phyloP scores from a whole-genome alignment of 2,113 vertebrate species.

The Myotis brandtii region DNA sequence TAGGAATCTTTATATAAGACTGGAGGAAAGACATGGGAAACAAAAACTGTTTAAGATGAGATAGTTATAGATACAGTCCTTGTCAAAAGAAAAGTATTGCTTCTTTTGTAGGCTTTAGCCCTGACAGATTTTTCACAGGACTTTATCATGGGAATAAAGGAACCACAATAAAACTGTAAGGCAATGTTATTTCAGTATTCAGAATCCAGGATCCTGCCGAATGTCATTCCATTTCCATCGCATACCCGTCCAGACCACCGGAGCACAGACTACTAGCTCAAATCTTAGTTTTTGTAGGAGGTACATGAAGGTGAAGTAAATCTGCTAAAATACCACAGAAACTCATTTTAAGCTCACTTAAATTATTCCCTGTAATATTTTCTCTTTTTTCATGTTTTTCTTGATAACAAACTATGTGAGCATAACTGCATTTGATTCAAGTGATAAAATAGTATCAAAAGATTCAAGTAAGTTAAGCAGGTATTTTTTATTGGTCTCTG shows the following conservation, averaged over 20 bases:
- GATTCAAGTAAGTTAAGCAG: background rate
- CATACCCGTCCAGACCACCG: background rate
- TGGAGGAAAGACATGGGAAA: background rate
- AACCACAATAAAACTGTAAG: background rate
- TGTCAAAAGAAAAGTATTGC: background rate
- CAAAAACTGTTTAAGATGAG: background rate
- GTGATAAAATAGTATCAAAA: background rate
- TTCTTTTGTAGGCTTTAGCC: background rate
- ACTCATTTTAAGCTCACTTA: background rate
- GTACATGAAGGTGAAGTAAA: background rate
- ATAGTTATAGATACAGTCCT: background rate
- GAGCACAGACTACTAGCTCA: background rate
- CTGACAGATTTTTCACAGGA: background rate
- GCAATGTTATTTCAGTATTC: background rate
- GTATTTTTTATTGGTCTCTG: constrained; percentile 29
- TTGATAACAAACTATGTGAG: background rate
- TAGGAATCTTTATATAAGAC: background rate
- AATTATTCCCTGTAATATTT: background rate
- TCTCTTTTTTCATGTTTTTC: constrained; percentile 31
- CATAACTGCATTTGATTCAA: background rate
- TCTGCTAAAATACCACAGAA: background rate
- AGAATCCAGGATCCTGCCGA: background rate
- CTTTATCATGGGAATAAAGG: background rate
- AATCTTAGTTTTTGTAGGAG: background rate
- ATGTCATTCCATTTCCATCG: background rate